Base-by-base conservation (phyloP, 2,113 vertebrate species). In the Scolopax mira region DNA sequence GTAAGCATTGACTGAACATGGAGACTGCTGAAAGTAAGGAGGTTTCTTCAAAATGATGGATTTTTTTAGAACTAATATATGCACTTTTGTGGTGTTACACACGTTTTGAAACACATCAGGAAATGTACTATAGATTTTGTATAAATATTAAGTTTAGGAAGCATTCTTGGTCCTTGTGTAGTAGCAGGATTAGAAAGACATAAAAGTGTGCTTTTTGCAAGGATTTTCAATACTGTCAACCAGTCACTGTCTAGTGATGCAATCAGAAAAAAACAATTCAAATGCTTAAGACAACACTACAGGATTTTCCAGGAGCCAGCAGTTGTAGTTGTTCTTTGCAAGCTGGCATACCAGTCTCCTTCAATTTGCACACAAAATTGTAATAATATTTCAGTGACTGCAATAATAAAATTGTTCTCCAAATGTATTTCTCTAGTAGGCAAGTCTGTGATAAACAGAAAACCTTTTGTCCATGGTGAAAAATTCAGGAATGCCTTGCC, bases 11-110 rank as follows among this genome's bases (percentile, higher is more conserved):
- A 83, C 69, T 97, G 33, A 57, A 94, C 44, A 79, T 6, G n/a
- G 69, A 94, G 88, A 93, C 82, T 62, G 86, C 10, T 93, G 81
- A 96, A 94, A 96, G 88, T 46, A 88, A 86, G 78, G 90, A 9
- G 5, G 58, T 87, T 28, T 70, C 80, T 93, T 90, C 55, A 88
- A 89, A 91, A 95, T 49, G 8, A 94, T 37, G 7, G 39, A 51
- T 52, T 94, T 73, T 73, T 42, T 83, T 30, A 83, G 90, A 85
- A 71, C 69, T 30, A 84, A 48, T 17, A 74, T 27, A 70, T 55
- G 72, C 62, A 86, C 39, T 72, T 79, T 39, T 46, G 72, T 72
- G 37, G 65, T 70, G 39, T 49, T 66, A 72, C 66, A 62, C 0
- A n/a, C 69, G 69, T 61, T 70, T 52, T 69, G 30, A 85, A 97